Evolutionary conservation across 2,113 vertebrate species (phyloP).

Genomic region (Zosterops borbonicus): DNA sequence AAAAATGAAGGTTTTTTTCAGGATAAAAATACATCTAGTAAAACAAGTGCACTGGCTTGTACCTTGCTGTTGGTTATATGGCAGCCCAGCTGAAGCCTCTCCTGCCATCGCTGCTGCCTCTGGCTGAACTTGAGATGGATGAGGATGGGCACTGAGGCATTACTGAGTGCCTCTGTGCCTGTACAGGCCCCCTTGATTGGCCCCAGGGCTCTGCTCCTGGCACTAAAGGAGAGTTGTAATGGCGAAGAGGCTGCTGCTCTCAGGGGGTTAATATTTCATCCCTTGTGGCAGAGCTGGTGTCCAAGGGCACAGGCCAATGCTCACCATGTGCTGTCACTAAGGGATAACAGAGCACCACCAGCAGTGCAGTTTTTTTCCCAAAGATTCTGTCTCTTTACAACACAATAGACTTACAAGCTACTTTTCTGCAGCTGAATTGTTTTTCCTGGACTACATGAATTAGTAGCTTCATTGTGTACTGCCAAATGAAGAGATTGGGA

Average conservation of each 20-base stretch:
- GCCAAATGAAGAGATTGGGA: conserved; percentile 4
- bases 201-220: neutral
- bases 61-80: neutral
- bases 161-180: neutral
- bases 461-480: neutral
- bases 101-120: rapidly evolving
- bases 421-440: neutral
- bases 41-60: neutral
- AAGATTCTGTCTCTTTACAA: neutral
- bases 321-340: neutral
- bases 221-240: neutral
- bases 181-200: neutral
- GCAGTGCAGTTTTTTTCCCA: neutral
- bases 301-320: neutral
- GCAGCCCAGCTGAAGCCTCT: neutral
- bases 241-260: neutral
- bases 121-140: neutral
- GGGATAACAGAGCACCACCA: neutral
- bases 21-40: neutral
- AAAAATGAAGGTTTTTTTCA: neutral
- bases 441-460: neutral
- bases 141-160: neutral
- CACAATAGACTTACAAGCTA: neutral
- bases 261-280: neutral
- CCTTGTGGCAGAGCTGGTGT: neutral